Conservation (phyloP, 1,140 invertebrate species). For the Agrilus planipennis region DNA sequence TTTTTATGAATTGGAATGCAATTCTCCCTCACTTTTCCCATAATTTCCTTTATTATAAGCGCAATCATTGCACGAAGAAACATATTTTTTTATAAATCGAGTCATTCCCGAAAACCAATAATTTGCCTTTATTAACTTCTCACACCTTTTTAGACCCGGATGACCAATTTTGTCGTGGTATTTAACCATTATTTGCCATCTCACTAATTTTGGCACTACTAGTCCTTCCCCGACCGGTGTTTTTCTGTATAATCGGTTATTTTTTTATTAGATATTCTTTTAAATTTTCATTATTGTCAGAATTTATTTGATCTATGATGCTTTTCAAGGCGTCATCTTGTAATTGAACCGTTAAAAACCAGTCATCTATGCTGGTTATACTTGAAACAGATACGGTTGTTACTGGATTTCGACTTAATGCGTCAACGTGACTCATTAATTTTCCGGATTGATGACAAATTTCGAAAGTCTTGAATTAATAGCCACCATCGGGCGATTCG, state of each 20-base stretch:
- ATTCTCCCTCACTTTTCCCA: constrained; percentile 6
- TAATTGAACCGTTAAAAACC: neutral
- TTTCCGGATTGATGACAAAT: constrained; percentile 21
- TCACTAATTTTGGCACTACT: constrained; percentile 8
- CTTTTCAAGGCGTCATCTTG: neutral
- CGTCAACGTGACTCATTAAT: constrained; percentile 13
- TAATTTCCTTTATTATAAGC: constrained; percentile 7
- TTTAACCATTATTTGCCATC: constrained; percentile 8
- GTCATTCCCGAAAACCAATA: constrained; percentile 8
- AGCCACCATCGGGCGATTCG: constrained; percentile 30
- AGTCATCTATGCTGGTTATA: constrained; percentile 1
- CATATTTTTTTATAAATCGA: constrained; percentile 3
- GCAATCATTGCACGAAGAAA: too few species aligned
- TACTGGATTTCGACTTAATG: constrained; percentile 15
- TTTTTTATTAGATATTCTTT: too few species aligned
- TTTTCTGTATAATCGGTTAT: too few species aligned
- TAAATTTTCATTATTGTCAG: neutral
- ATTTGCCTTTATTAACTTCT: constrained; percentile 3
- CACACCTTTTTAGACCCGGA: constrained; percentile 3
- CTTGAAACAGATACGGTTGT: neutral
- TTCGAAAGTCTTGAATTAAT: constrained; percentile 26
- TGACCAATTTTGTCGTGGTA: constrained; percentile 15
- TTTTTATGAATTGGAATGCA: constrained; percentile 1
- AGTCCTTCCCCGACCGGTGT: too few species aligned
- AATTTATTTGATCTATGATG: constrained; percentile 3